phyloP scores from a whole-genome alignment of 2,113 vertebrate species.

The Odocoileus virginianus region DNA sequence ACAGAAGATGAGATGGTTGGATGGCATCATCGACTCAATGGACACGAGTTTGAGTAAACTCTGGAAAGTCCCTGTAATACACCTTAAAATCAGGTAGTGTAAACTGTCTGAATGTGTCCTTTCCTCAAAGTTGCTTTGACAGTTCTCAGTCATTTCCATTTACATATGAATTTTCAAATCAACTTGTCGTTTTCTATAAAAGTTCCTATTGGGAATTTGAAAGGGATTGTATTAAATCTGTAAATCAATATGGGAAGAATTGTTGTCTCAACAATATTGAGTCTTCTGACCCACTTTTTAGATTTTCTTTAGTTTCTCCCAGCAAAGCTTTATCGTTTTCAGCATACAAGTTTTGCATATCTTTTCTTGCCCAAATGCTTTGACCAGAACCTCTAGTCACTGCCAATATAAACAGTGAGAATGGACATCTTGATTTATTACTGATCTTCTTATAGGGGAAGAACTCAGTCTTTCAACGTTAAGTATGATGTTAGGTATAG shows the following conservation, averaged over 20 bases:
- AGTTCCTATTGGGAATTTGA: not conserved
- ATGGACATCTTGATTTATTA: not conserved
- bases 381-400: not conserved
- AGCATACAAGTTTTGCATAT: not conserved
- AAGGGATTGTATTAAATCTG: not conserved
- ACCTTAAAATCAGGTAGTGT: not conserved
- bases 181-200: not conserved
- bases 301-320: constrained; percentile 5
- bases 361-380: not conserved
- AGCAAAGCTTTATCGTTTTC: not conserved
- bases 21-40: not conserved
- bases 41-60: not conserved
- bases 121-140: not conserved
- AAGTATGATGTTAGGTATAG: not conserved
- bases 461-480: not conserved
- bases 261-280: not conserved
- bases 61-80: not conserved
- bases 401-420: not conserved
- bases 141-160: not conserved
- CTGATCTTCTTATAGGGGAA: not conserved
- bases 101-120: not conserved
- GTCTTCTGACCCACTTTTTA: not conserved
- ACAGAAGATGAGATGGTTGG: not conserved
- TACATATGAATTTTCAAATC: constrained; percentile 16
- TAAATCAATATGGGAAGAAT: not conserved